Percentiles rank a stretch among this genome's conserved stretches.
These are phyloP conservation scores for Blastobasis adustella DNA, from an alignment of 2,888 invertebrate species.

Conservation along the genomic window DNA sequence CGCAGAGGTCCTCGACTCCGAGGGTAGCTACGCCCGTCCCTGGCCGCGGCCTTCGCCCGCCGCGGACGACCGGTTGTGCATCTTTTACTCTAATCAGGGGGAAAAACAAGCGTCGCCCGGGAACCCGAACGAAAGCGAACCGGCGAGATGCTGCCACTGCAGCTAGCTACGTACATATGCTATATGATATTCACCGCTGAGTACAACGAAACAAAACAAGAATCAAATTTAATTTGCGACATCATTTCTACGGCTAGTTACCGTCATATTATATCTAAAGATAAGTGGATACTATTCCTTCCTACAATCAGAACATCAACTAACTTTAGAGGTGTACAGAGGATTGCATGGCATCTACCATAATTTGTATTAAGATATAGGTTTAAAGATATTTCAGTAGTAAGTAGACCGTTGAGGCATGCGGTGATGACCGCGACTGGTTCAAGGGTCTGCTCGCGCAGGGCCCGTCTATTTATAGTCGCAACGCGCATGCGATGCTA, in stretches of 20 bases:
- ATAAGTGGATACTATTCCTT: no score
- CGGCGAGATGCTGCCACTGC: slow-evolving; percentile 39
- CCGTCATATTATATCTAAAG: no score
- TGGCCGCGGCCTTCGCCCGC: slow-evolving; percentile 60
- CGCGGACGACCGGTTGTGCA: slow-evolving; percentile 65
- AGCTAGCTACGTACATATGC: no score
- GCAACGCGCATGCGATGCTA: slow-evolving; percentile 54
- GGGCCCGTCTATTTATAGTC: slow-evolving; percentile 65
- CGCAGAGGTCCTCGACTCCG: slow-evolving; percentile 32
- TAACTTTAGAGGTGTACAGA: no score
- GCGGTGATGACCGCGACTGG: slow-evolving; percentile 57
- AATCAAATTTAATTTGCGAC: no score
- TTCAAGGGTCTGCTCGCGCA: slow-evolving; percentile 64
- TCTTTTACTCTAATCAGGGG: slow-evolving; percentile 70
- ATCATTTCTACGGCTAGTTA: no score
- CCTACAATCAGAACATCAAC: no score
- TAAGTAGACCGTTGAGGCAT: slow-evolving; percentile 41
- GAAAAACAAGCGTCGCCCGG: slow-evolving; percentile 56
- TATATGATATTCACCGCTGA: no score
- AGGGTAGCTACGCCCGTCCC: slow-evolving; percentile 35
- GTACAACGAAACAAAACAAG: no score
- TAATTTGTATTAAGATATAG: no score
- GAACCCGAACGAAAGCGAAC: slow-evolving; percentile 64
- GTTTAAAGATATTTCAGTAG: slow-evolving; percentile 3
- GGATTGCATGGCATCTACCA: no score